Base-by-base conservation (phyloP, 2,888 invertebrate genomes). In the Didymodactylos carnosus region DNA sequence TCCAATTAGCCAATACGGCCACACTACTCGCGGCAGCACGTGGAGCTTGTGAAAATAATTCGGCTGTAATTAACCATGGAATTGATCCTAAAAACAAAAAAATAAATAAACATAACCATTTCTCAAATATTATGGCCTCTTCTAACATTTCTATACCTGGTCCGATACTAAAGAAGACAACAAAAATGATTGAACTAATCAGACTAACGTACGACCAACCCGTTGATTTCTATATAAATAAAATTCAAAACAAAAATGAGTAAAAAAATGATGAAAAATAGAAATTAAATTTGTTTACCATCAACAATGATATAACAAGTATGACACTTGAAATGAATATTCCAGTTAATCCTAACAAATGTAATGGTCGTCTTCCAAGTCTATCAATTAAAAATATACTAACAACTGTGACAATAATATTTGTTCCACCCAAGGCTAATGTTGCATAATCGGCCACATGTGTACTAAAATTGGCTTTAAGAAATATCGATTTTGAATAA, bases 61-160 rank as follows among this genome's bases (percentile, higher is more conserved):
- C 95, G 77, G 95, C 93, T 73, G 94, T 94, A 84, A 94, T 94
- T 88, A 95, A 91, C 94, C 94, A 95, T 41, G 95, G 95, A 81
- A 95, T 95, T 78, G 75, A 69, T n/a, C n/a, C n/a, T 79, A n/a
- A n/a, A n/a, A n/a, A n/a, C n/a, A n/a, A n/a, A n/a, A n/a, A n/a
- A n/a, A n/a, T n/a, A n/a, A n/a, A n/a, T n/a, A n/a, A n/a, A n/a
- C n/a, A n/a, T n/a, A n/a, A n/a, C n/a, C n/a, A n/a, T n/a, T n/a
- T n/a, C n/a, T n/a, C n/a, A n/a, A n/a, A n/a, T n/a, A n/a, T n/a
- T n/a, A n/a, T n/a, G n/a, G n/a, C n/a, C n/a, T n/a, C n/a, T n/a
- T n/a, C n/a, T n/a, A n/a, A n/a, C n/a, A n/a, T n/a, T n/a, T n/a
- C n/a, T n/a, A n/a, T n/a, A 19, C 84, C 84, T 49, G 94, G 94